Conservation (phyloP, 2,113 vertebrate genomes). For the Gobius niger region DNA sequence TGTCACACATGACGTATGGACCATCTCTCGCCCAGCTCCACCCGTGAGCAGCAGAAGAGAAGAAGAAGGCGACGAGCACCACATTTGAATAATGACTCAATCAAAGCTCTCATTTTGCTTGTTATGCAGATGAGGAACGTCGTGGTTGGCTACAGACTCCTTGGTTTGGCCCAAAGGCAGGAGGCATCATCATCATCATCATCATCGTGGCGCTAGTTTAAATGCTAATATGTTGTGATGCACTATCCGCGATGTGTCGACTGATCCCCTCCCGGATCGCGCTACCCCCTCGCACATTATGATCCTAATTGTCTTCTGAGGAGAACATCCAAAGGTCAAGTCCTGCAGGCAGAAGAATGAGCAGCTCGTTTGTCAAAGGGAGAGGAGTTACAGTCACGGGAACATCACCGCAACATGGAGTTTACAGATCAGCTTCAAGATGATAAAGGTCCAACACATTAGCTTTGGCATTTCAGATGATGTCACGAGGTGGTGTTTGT, state of each 20-base stretch:
- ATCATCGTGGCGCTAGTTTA: background rate
- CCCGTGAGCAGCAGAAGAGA: background rate
- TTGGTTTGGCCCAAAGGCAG: background rate
- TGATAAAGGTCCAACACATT: no score
- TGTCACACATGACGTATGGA: background rate
- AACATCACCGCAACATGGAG: background rate
- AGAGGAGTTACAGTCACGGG: background rate
- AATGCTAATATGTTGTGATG: slow-evolving; percentile 7
- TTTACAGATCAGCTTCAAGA: no score
- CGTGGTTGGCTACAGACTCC: background rate
- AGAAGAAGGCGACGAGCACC: background rate
- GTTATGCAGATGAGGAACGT: background rate
- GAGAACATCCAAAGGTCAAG: background rate
- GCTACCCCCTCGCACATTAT: background rate
- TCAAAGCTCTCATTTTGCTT: background rate
- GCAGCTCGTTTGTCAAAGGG: background rate
- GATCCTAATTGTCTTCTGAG: background rate
- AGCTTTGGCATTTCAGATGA: no score
- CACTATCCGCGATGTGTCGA: background rate
- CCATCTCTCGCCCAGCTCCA: background rate
- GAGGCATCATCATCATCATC: background rate
- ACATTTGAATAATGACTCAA: background rate
- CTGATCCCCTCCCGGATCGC: background rate
- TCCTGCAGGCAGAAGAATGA: background rate
- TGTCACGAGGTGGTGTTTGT: no score